These are phyloP conservation scores for Aleiodes leptofemur DNA, from an alignment of 2,888 invertebrate genomes.

Conservation along the genomic window DNA sequence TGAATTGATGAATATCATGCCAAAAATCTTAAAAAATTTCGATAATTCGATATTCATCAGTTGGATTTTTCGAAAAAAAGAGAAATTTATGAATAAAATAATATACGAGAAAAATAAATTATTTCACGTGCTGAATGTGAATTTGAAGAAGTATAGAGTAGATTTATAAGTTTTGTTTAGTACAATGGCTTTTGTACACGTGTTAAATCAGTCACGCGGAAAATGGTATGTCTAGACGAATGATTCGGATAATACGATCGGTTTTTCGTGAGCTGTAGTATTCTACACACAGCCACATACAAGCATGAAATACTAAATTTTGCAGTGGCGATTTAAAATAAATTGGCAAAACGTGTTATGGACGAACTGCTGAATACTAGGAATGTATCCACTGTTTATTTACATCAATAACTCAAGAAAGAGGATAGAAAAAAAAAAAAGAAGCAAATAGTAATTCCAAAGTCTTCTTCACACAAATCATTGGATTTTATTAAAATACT, in stretches of 20 bases:
- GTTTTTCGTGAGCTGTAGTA: constrained; percentile 31
- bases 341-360: constrained; percentile 48
- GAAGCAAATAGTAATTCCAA: background rate
- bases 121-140: constrained; percentile 14
- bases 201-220: constrained; percentile 37
- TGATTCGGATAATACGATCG: constrained; percentile 44
- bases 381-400: constrained; percentile 40
- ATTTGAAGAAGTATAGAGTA: constrained; percentile 5
- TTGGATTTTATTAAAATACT: too few relatives aligned
- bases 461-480: too few relatives aligned
- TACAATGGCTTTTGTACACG: constrained; percentile 25
- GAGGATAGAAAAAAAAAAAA: constrained; percentile 2
- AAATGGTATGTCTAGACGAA: constrained; percentile 44
- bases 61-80: too few relatives aligned
- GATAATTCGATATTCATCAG: too few relatives aligned
- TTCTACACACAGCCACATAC: background rate
- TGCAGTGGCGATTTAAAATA: constrained; percentile 48
- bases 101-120: background rate
- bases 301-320: constrained; percentile 31
- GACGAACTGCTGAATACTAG: constrained; percentile 27
- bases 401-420: background rate
- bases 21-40: too few relatives aligned
- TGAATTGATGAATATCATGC: too few relatives aligned
- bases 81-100: too few relatives aligned
- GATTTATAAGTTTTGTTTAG: constrained; percentile 27